Evolutionary conservation across 2,888 invertebrate species (phyloP), one percentile per base, ranked within the genome.

Genomic region (Aplocera efformata): DNA sequence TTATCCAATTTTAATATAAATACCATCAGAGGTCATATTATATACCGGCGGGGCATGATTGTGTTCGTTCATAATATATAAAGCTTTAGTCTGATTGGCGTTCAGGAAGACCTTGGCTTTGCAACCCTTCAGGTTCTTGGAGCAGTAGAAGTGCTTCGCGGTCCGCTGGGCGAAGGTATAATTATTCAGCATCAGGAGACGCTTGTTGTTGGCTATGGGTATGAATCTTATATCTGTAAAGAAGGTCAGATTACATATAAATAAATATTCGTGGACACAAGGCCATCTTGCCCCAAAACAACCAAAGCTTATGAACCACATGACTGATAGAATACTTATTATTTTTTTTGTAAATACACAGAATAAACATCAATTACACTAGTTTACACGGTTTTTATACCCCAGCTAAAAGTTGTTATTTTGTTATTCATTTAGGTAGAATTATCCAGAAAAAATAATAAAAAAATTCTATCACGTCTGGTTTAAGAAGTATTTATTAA

Each of bases 111-210:
- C 34, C 20, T 21, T 44, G 4, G 50, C 50, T 29, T 10, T 50
- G 17, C 52, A 54, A 0, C 50, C 45, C 9, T 39, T 42, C 0
- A 6, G 1, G n/a, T 32, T 36, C 10, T 52, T 50, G 0, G 55
- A 50, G 36, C 52, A 54, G n/a, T 54, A 52, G 9, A 31, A 56
- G 13, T 45, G 38, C 29, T 63, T 22, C n/a, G 22, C 4, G 6
- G 22, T 7, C 22, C 22, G 6, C n/a, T 22, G 22, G 6, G 22
- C 22, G n/a, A 5, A 22, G 4, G 22, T 22, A 7, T 7, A 22
- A 22, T 6, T 22, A 1, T 22, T 22, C 4, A 22, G n/a, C 22
- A 22, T 22, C 22, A 22, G n/a, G 7, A 22, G 22, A 1, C 22
- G 22, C n/a, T 22, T 22, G 22, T 22, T 22, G 4, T 7, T 6